Conservation (phyloP, 2,113 vertebrate genomes). For the Oryzias woworae region DNA sequence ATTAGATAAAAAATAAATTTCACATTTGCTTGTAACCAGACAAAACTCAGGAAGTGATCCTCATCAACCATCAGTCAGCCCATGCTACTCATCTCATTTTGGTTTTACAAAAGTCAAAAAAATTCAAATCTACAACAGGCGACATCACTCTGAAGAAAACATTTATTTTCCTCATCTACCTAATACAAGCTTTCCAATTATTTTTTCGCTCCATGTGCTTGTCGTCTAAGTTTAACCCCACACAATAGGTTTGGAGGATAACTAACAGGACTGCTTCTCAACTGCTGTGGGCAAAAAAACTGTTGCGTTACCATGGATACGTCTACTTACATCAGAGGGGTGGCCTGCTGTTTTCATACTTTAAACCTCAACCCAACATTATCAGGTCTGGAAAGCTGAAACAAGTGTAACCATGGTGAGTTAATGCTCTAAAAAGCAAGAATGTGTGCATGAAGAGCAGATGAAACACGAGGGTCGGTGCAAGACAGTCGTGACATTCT, state of each 20-base stretch:
- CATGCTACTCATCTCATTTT: constrained; percentile 6
- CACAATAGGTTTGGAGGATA: not conserved
- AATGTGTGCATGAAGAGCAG: constrained; percentile 13
- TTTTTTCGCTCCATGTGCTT: not conserved
- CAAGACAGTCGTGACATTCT: constrained; percentile 64
- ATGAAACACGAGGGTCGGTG: constrained; percentile 6
- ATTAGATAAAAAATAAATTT: not conserved
- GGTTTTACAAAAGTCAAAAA: constrained; percentile 15
- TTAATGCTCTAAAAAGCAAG: constrained; percentile 32
- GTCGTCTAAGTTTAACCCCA: not conserved
- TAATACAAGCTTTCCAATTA: not conserved
- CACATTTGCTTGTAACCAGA: not conserved
- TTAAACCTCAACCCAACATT: constrained; percentile 1
- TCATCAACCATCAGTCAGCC: constrained; percentile 22
- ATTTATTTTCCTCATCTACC: constrained; percentile 2
- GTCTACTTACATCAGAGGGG: not conserved
- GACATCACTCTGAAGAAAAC: constrained; percentile 14
- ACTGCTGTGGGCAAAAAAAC: constrained; percentile 4
- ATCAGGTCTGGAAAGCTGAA: constrained; percentile 36
- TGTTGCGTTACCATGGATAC: constrained; percentile 6
- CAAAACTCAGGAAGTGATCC: not conserved
- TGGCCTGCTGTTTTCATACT: not conserved
- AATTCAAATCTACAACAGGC: constrained; percentile 1
- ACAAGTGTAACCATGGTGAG: constrained; percentile 27
- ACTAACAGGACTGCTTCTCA: constrained; percentile 1